Conservation (phyloP, 64 coral and sea anemone species). For the Montipora capricornis region DNA sequence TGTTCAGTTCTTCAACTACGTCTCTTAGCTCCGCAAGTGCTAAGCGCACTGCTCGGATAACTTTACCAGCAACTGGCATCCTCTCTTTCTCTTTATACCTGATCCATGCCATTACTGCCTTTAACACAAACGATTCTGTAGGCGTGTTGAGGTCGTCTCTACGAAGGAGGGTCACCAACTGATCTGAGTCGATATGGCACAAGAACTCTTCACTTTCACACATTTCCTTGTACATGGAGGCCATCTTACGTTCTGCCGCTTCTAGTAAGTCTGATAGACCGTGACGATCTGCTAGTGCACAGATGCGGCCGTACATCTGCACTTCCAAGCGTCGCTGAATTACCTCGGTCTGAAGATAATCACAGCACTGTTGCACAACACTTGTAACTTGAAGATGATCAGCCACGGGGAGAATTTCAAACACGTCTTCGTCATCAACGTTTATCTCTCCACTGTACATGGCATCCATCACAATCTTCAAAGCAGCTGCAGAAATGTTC, state of each 20-base stretch:
- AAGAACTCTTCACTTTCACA: constrained; percentile 38
- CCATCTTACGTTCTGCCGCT: not conserved
- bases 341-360: not conserved
- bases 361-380: constrained; percentile 27
- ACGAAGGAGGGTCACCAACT: not conserved
- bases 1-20: not conserved
- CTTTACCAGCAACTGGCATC: not conserved
- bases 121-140: constrained; percentile 4
- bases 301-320: not conserved
- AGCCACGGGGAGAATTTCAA: not conserved
- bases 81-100: constrained; percentile 19
- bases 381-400: constrained; percentile 7
- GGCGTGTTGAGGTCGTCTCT: constrained; percentile 21
- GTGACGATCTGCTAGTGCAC: not conserved
- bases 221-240: constrained; percentile 15
- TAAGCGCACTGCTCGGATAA: not conserved
- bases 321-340: not conserved
- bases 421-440: not conserved
- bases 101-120: constrained; percentile 27
- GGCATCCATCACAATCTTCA: constrained; percentile 10
- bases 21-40: not conserved
- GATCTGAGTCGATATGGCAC: not conserved
- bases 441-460: not conserved
- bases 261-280: not conserved
- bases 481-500: constrained; percentile 2